Base-by-base conservation (phyloP, 2,797 vertebrate species). In the Sphenodon punctatus region DNA sequence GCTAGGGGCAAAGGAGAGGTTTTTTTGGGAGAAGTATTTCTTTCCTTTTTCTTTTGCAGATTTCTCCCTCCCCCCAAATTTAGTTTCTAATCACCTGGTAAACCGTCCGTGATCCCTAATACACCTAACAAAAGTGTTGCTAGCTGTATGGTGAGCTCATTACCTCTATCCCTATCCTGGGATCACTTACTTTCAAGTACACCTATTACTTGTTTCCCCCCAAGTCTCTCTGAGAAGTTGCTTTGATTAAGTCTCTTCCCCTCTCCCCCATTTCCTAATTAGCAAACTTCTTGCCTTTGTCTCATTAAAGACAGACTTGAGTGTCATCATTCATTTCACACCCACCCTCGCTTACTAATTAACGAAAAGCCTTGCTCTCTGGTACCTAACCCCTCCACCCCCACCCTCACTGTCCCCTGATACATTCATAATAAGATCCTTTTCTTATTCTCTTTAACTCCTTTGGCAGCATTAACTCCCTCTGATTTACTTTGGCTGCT, bases 271-370 rank as follows among this genome's bases (percentile, higher is more conserved):
- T 56, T 49, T 70, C 58, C 70, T 59, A 77, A 69, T 59, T 41
- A 68, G 70, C 66, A 34, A 13, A 45, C 11, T 23, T 38, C 32
- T 75, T 73, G 85, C 39, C 68, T 86, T 66, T 58, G 15, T 71
- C 55, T 88, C 43, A 77, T 83, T 91, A 91, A 80, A 63, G 59
- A 74, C 0, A 83, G n/a, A 78, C 76, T 89, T 42, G 32, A 39
- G 49, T n/a, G 74, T 36, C 34, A 74, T 81, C 59, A 64, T 72
- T 87, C 77, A 60, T 84, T 90, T 88, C 87, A 67, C 75, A 61
- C 32, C 34, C 32, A 75, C 7, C 36, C 48, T 64, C 41, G 43
- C 67, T 91, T 89, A 78, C 73, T 92, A 89, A 88, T 90, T 89
- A 88, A 82, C 46, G 42, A 72, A 56, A 51, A 38, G 19, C 59